Base-by-base conservation (phyloP, 2,888 invertebrate species). In the Apantesis nais region DNA sequence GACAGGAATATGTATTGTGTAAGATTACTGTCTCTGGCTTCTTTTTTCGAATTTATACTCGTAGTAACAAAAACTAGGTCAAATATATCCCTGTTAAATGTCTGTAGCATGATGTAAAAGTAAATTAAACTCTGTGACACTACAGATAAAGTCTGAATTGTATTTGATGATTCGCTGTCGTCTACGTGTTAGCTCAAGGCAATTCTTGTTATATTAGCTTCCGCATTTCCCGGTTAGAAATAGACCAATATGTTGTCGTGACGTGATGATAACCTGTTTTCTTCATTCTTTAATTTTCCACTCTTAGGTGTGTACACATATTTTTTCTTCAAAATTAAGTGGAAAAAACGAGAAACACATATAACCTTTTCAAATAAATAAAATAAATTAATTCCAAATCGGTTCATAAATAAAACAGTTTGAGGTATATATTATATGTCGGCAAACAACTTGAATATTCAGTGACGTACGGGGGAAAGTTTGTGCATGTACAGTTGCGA, bases 191-290 rank as follows among this genome's bases (percentile, higher is more conserved):
- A 29, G 25, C 29, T 37, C 55, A 66, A 66, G 52, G 66, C 39
- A 16, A 8, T 66, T 58, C 66, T 39, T 25, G 39, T 52, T 58
- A 58, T 66, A 9, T 66, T 29, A 11, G 39, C 11, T 55, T 66
- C 58, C 58, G 37, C 39, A 58, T 58, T 58, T 29, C 66, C 39
- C 8, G 29, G 22, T 58, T 58, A 58, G 5, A 66, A 66, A 58
- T 41, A 66, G 19, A 58, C 22, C 39, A 19, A 29, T 19, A 11
- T 58, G 14, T 0, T 60, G 55, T 55, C n/a, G 9, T n/a, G n/a
- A n/a, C 19, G 65, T 9, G 25, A 37, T 39, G 16, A 62, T 16
- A 14, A 62, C 22, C n/a, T 52, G 9, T 52, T 52, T n/a, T 52
- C 9, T n/a, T n/a, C 2, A n/a, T 48, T 48, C 48, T 0, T 7